Percentiles rank a stretch among this genome's conserved stretches.
Conservation (phyloP, 2,797 vertebrate genomes). For the Pantherophis vulpinus region DNA sequence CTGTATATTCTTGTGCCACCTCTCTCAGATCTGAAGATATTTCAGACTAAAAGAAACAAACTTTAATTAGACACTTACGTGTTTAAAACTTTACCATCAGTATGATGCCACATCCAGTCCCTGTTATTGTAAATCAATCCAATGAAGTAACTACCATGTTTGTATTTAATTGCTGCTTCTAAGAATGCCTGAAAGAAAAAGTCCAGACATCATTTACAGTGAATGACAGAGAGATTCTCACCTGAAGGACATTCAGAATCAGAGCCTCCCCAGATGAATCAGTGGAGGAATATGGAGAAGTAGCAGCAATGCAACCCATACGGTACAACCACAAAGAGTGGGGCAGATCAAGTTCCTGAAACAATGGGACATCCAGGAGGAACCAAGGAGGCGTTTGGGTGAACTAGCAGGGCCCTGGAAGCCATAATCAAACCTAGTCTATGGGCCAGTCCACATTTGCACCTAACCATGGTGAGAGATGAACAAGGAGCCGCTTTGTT, state of each 20-base stretch:
- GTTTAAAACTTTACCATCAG: rapidly evolving
- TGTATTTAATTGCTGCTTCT: rapidly evolving
- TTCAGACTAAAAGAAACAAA: too few species aligned
- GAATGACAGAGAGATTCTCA: background rate
- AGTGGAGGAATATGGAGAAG: background rate
- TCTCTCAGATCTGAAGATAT: background rate
- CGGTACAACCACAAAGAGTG: background rate
- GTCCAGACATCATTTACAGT: background rate
- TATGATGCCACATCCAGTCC: rapidly evolving
- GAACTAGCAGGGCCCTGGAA: background rate
- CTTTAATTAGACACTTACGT: too few species aligned
- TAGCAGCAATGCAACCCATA: background rate
- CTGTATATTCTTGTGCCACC: background rate
- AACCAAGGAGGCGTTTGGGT: too few species aligned
- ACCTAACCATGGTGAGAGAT: too few species aligned
- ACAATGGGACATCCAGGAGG: too few species aligned
- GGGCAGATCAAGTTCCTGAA: too few species aligned
- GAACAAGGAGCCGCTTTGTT: too few species aligned
- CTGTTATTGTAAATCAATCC: rapidly evolving
- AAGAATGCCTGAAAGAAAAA: background rate
- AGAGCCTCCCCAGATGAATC: background rate
- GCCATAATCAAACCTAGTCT: too few species aligned
- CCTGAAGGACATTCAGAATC: background rate
- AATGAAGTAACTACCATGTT: background rate
- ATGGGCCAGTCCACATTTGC: too few species aligned